phyloP scores from a whole-genome alignment of 2,113 vertebrate genomes.

The Embiotoca jacksoni region DNA sequence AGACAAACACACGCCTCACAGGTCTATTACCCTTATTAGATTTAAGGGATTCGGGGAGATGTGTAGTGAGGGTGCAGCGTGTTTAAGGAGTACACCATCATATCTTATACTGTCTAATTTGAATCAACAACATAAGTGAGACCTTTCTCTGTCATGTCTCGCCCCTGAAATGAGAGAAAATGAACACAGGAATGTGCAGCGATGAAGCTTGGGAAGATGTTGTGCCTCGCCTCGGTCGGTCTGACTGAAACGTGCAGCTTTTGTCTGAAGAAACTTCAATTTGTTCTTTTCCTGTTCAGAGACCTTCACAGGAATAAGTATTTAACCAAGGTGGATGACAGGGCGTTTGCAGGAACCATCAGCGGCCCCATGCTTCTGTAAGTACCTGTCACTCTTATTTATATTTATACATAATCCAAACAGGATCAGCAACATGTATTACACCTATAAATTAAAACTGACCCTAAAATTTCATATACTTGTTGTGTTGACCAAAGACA shows the following conservation, averaged over 20 bases:
- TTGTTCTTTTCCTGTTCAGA: constrained; percentile 80
- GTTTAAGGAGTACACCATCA: constrained; percentile 69
- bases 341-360: constrained; percentile 89
- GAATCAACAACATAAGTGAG: constrained; percentile 63
- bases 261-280: constrained; percentile 20
- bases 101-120: constrained; percentile 52
- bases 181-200: constrained; percentile 51
- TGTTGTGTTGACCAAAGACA: not conserved
- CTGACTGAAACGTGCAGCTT: constrained; percentile 52
- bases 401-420: not conserved
- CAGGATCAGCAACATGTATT: not conserved
- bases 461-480: not conserved
- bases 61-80: constrained; percentile 61
- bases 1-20: constrained; percentile 73
- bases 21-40: constrained; percentile 77
- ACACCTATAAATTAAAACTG: not conserved
- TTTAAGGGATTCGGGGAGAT: constrained; percentile 73
- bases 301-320: constrained; percentile 95
- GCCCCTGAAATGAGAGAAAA: constrained; percentile 43
- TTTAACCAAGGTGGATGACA: constrained; percentile 88
- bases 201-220: constrained; percentile 48
- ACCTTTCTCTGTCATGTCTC: constrained; percentile 44
- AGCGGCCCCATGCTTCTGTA: constrained; percentile 93
- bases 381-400: constrained; percentile 80
- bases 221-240: not conserved